phyloP scores from a whole-genome alignment of 2,888 invertebrate genomes.

The Caenorhabditis virilis region DNA sequence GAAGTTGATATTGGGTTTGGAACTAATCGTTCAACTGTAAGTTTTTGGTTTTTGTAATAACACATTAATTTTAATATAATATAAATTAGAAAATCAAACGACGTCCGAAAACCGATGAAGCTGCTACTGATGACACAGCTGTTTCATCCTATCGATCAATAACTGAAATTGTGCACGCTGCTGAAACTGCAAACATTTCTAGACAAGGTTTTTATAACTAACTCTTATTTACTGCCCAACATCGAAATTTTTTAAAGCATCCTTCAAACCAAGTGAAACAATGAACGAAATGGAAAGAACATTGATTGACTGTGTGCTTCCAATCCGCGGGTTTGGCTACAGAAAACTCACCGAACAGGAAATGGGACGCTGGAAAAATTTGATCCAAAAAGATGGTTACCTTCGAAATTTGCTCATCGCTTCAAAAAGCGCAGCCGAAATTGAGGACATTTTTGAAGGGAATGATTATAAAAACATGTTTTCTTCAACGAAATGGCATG shows the following conservation, averaged over 20 bases:
- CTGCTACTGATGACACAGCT: constrained; percentile 25
- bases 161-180: constrained; percentile 65
- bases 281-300: constrained; percentile 6
- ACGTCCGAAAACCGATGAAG: constrained; percentile 4
- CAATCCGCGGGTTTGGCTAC: constrained; percentile 61
- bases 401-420: constrained; percentile 31
- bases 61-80: background rate
- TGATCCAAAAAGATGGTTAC: constrained; percentile 35
- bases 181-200: constrained; percentile 48
- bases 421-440: constrained; percentile 40
- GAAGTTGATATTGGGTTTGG: constrained; percentile 29
- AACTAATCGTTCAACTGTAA: constrained; percentile 4
- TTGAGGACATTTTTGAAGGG: constrained; percentile 39
- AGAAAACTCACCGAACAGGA: constrained; percentile 65
- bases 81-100: background rate
- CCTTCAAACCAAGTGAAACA: background rate
- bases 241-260: constrained; percentile 3
- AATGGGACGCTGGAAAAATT: constrained; percentile 55
- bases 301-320: constrained; percentile 42
- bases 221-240: background rate
- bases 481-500: constrained; percentile 61
- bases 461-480: constrained; percentile 60
- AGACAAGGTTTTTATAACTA: background rate
- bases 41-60: background rate
- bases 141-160: constrained; percentile 60